Conservation (phyloP, 2,113 vertebrate genomes). For the Ochotona curzoniae region DNA sequence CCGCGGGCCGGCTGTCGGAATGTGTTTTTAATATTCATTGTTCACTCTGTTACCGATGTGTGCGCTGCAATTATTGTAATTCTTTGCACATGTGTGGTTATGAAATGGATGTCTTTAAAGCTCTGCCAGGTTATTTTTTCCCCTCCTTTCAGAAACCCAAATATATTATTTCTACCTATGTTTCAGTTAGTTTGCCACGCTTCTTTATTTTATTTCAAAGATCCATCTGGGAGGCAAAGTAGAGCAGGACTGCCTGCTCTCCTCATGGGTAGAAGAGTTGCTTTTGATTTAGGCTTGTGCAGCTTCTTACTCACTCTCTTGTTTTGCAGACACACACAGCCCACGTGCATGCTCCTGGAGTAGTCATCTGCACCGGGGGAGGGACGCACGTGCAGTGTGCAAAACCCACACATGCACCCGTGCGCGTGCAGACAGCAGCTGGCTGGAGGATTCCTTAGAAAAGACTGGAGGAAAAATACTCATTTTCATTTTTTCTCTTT, state of each 20-base stretch:
- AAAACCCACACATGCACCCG: not conserved
- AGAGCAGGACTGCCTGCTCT: conserved; percentile 64
- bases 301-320: conserved; percentile 59
- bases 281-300: conserved; percentile 78
- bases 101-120: conserved; percentile 87
- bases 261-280: conserved; percentile 68
- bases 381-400: not conserved
- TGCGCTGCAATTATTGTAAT: conserved; percentile 86
- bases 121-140: conserved; percentile 82
- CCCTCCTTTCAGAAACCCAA: conserved; percentile 77
- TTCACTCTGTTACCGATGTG: conserved; percentile 86
- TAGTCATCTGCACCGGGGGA: conserved; percentile 7
- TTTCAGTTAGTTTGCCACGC: conserved; percentile 82
- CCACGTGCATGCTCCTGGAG: not conserved
- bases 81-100: conserved; percentile 88
- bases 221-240: conserved; percentile 77
- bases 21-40: conserved; percentile 88
- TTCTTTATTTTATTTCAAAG: conserved; percentile 78
- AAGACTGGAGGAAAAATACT: not conserved
- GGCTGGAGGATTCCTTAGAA: conserved; percentile 35
- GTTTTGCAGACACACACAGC: conserved; percentile 62
- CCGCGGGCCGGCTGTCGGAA: conserved; percentile 81
- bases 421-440: not conserved
- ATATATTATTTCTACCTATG: conserved; percentile 87
- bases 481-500: not conserved